Evolutionary conservation across 2,113 vertebrate genomes (phyloP).

Genomic region (Epinephelus moara): DNA sequence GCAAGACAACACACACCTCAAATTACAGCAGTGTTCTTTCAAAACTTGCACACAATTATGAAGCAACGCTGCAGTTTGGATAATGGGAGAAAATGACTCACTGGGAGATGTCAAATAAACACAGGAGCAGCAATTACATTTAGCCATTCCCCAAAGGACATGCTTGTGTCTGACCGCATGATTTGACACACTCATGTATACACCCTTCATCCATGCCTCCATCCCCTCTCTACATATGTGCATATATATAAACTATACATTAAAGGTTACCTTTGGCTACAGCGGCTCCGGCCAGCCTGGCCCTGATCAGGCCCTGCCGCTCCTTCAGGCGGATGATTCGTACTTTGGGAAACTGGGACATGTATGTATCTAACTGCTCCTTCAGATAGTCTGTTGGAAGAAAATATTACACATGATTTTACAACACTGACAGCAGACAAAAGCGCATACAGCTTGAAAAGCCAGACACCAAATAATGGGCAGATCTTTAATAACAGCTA

Average conservation of each 20-base stretch:
- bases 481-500: not conserved
- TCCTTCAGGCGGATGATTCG: conserved; percentile 91
- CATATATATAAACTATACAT: not conserved
- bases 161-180: not conserved
- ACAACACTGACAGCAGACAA: conserved; percentile 2
- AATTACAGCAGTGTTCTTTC: not conserved
- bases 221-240: not conserved
- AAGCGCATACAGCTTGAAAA: not conserved
- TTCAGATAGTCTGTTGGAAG: conserved; percentile 88
- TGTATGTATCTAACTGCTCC: conserved; percentile 90
- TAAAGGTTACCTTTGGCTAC: conserved; percentile 87
- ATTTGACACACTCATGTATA: not conserved
- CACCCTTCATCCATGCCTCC: not conserved
- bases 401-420: not conserved
- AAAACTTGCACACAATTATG: not conserved
- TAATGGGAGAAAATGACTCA: not conserved
- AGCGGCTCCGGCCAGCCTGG: conserved; percentile 91
- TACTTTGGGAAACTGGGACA: conserved; percentile 93
- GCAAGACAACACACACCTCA: not conserved
- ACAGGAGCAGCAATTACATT: not conserved
- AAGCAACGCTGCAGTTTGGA: not conserved
- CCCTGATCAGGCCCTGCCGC: conserved; percentile 94
- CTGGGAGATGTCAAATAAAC: not conserved
- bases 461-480: not conserved
- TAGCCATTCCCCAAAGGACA: not conserved